These are phyloP conservation scores for Luidia sarsii DNA, from an alignment of 53 echinoderm and acorn worm species.

Conservation along the genomic window DNA sequence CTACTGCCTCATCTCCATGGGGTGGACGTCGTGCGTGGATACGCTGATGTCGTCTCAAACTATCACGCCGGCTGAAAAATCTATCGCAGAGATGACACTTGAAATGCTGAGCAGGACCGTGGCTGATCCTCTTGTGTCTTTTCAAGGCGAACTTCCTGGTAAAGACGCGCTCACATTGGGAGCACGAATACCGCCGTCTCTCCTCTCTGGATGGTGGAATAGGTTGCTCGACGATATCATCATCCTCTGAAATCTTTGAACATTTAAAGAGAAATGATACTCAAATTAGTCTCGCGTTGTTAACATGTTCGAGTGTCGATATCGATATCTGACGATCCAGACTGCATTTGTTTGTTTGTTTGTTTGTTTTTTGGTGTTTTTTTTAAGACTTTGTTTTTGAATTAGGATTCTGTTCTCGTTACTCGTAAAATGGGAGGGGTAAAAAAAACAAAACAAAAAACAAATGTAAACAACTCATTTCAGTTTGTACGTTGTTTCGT, in stretches of 20 bases:
- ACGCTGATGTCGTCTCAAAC: background rate
- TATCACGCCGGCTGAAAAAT: background rate
- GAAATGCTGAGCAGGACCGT: background rate
- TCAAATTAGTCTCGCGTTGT: no score
- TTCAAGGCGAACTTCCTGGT: background rate
- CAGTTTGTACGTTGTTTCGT: no score
- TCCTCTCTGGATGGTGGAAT: background rate
- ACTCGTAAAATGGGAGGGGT: no score
- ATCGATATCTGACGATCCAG: no score
- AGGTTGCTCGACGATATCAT: background rate
- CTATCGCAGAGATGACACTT: background rate
- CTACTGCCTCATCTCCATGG: no score
- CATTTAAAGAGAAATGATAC: background rate
- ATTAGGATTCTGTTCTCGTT: no score
- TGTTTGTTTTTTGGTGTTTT: no score
- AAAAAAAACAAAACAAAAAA: no score
- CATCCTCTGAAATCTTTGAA: background rate
- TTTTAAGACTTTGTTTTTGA: no score
- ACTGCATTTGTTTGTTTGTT: no score
- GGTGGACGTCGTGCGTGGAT: background rate
- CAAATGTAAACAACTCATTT: no score
- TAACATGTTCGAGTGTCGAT: no score
- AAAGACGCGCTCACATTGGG: background rate
- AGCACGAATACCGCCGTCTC: background rate
- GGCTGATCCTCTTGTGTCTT: background rate